Conservation (phyloP, 2,113 vertebrate genomes). For the Etheostoma spectabile region DNA sequence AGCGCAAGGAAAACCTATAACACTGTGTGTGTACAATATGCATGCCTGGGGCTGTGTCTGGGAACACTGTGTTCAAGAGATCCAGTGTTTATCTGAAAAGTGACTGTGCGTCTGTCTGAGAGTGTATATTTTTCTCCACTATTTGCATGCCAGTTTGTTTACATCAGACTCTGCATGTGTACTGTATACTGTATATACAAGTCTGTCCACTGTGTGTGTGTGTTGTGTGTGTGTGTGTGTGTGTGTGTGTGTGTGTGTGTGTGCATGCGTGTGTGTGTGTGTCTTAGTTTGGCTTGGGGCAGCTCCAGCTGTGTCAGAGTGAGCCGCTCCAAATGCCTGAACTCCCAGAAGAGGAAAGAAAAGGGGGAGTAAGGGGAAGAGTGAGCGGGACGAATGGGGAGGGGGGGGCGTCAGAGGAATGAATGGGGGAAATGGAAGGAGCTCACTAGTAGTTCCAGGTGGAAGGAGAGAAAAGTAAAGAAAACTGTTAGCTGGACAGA, state of each 20-base stretch:
- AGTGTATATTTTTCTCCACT: constrained; percentile 74
- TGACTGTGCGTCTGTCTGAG: constrained; percentile 61
- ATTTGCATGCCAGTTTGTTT: constrained; percentile 80
- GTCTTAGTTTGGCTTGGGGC: constrained; percentile 84
- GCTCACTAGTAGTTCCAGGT: constrained; percentile 71
- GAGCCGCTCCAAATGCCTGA: constrained; percentile 87
- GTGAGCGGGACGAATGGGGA: constrained; percentile 65
- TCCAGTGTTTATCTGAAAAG: constrained; percentile 69
- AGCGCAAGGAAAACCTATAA: constrained; percentile 29
- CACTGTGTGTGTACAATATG: constrained; percentile 48
- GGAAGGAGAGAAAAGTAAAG: constrained; percentile 41
- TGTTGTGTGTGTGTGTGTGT: constrained; percentile 51
- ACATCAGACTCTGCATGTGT: constrained; percentile 70
- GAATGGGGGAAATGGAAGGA: constrained; percentile 60
- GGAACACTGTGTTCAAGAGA: constrained; percentile 62
- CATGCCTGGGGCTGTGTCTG: constrained; percentile 63
- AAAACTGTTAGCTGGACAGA: constrained; percentile 27
- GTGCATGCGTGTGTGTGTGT: constrained; percentile 59
- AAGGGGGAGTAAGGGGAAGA: constrained; percentile 65
- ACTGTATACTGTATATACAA: constrained; percentile 79
- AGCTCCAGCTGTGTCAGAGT: constrained; percentile 88
- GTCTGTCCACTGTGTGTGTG: constrained; percentile 58
- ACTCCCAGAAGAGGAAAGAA: constrained; percentile 84
- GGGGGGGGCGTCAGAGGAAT: constrained; percentile 69
- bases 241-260: constrained; percentile 46